Evolutionary conservation across 2,888 invertebrate species (phyloP).

Genomic region (Tromatobia lineatoria): DNA sequence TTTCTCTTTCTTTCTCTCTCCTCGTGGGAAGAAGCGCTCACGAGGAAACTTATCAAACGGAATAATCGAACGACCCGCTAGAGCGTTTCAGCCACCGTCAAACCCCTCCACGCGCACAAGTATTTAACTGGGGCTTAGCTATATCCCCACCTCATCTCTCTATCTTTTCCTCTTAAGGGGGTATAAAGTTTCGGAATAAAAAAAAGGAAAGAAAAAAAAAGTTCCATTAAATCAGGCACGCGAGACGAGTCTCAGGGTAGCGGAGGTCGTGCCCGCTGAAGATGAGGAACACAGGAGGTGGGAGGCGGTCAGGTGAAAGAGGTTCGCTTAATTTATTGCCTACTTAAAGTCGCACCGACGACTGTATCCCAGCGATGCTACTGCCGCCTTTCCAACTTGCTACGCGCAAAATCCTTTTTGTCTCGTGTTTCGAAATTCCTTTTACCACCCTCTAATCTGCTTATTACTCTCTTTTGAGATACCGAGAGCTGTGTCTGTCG

Average conservation of each 20-base stretch:
- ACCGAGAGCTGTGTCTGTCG: neutral
- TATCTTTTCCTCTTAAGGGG: conserved; percentile 65
- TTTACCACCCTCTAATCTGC: neutral
- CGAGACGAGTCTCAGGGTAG: conserved; percentile 68
- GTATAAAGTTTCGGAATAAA: conserved; percentile 75
- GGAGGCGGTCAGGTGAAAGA: conserved; percentile 56
- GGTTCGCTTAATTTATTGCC: conserved; percentile 82
- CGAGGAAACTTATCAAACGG: conserved; percentile 60
- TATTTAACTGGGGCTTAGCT: conserved; percentile 78
- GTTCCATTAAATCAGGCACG: conserved; percentile 78
- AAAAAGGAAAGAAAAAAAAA: conserved; percentile 55
- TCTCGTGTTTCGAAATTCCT: conserved; percentile 67
- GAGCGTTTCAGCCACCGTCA: conserved; percentile 21
- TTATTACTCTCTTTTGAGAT: conserved; percentile 3
- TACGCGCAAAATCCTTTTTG: conserved; percentile 56
- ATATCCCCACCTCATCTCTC: neutral
- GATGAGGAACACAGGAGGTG: conserved; percentile 49
- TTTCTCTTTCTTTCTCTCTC: neutral
- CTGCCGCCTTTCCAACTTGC: conserved; percentile 1
- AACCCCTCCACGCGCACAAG: conserved; percentile 54
- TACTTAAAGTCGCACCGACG: conserved; percentile 77
- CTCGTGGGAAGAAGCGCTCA: conserved; percentile 33
- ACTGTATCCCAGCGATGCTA: conserved; percentile 23
- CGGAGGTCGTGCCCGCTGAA: conserved; percentile 29
- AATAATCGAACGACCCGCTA: conserved; percentile 60